phyloP scores from a whole-genome alignment of 2,797 vertebrate species.

The Betta splendens region DNA sequence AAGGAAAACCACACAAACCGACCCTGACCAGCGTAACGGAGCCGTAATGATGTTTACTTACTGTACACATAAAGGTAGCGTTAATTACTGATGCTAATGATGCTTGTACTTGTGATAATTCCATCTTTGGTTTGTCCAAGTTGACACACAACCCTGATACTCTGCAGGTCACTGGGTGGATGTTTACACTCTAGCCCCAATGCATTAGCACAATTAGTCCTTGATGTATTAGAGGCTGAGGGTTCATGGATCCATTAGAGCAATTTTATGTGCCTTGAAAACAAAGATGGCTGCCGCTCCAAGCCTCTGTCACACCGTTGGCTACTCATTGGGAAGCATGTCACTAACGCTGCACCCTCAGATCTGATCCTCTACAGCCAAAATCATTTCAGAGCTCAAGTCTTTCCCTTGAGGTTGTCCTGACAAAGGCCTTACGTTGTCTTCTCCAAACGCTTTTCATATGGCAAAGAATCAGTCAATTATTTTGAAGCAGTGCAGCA shows the following conservation, averaged over 20 bases:
- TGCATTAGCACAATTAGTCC: constrained; percentile 56
- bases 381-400: constrained; percentile 25
- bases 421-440: constrained; percentile 47
- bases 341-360: constrained; percentile 6
- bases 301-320: constrained; percentile 15
- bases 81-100: not conserved
- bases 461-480: constrained; percentile 70
- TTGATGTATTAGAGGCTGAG: constrained; percentile 50
- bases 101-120: not conserved
- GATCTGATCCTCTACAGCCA: constrained; percentile 27
- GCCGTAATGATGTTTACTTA: not conserved
- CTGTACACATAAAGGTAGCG: not conserved
- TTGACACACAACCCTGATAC: not conserved
- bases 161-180: constrained; percentile 57
- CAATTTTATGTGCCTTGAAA: constrained; percentile 40
- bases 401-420: constrained; percentile 32
- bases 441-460: constrained; percentile 65
- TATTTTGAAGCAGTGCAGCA: constrained; percentile 64
- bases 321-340: constrained; percentile 24
- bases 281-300: constrained; percentile 17
- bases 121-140: constrained; percentile 5
- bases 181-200: constrained; percentile 49
- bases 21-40: not conserved
- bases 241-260: constrained; percentile 36
- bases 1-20: no score